Evolutionary conservation across 2,113 vertebrate genomes (phyloP), one percentile per base, ranked within the genome.

Genomic region (Peucedramus taeniatus): DNA sequence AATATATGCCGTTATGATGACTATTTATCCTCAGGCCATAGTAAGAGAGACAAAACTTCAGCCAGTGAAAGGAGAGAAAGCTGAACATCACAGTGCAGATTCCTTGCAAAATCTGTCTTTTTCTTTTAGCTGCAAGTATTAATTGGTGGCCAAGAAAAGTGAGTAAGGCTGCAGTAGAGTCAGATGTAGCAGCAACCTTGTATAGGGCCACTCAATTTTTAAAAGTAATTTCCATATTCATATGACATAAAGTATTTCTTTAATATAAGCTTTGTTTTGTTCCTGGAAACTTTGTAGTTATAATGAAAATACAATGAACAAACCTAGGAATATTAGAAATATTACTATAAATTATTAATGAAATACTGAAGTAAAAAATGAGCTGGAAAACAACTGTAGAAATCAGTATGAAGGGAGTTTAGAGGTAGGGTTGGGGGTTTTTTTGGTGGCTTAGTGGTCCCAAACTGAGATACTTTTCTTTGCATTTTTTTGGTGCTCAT

Each of bases 381-480:
- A 79, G 30, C 20, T 21, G 22, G 64, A 70, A 83, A 87, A 68
- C n/a, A 14, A 26, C 16, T 37, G 19, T 57, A 54, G 39, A 81
- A 74, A 45, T 47, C 8, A 47, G 10, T 31, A n/a, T 53, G 27
- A 87, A 61, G 14, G 15, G 3, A 1, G 2, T 61, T 77, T 65
- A 35, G 37, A 30, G 8, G 7, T 33, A 18, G 33, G 5, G 5
- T 5, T n/a, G 14, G 13, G 8, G 17, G 0, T 4, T 39, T 42
- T 37, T 33, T 60, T 22, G 28, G 15, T 80, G 6, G 26, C 59
- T 61, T 61, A 39, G 26, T 61, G 17, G 37, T 61, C 59, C 39
- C 59, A 39, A 61, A 28, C 59, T 7, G 19, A 28, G 59, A 61
- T 14, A 28, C 11, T 61, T 39, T 60, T 37, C 59, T 26, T 39